Base-by-base conservation (phyloP, 2,888 invertebrate species). In the Trilocha varians region DNA sequence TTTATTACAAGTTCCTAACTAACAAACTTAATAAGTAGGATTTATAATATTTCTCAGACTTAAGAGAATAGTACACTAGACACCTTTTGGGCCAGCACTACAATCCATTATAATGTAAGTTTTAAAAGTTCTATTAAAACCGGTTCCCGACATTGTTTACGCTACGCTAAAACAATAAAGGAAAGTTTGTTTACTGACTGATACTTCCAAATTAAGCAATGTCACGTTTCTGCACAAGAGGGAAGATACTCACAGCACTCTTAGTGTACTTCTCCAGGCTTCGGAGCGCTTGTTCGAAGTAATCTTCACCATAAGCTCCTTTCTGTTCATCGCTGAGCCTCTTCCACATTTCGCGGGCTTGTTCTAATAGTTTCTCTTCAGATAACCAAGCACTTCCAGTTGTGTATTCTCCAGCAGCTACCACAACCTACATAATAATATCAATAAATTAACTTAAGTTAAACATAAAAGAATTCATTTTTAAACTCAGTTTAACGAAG, bases 271-370 rank as follows among this genome's bases (percentile, higher is more conserved):
- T 93, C 55, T 93, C 93, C 53, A 95, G 87, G 59, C 92, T 91
- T 39, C 93, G 87, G 62, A 95, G 88, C 44, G 93, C 93, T 48
- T 89, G 88, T 65, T 95, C 94, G 70, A 95, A 96, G 70, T 94
- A 91, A 63, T 93, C 91, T 72, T 94, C 91, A 9, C 93, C 93
- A 65, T 94, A 95, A 50, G 92, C 91, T 32, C 89, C 88, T 59
- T 90, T 89, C 60, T 91, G 91, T 64, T 92, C 92, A 64, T 93
- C 93, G 54, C 92, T 91, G 43, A 90, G 88, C 55, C 95, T 78
- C 65, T 91, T 90, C 95, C 95, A 95, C 94, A 95, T 95, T 58
- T 92, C 90, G 47, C 91, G 90, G 5, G 94, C 94, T 78, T 90
- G 89, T 58, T 91, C 90, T 46, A 91, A 70, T 53, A 91, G 78